A percentile compares a stretch with the other conserved stretches of the same genome.
These are phyloP conservation scores for Drosophila peninsularis DNA, from an alignment of 2,888 invertebrate genomes.

Conservation along the genomic window DNA sequence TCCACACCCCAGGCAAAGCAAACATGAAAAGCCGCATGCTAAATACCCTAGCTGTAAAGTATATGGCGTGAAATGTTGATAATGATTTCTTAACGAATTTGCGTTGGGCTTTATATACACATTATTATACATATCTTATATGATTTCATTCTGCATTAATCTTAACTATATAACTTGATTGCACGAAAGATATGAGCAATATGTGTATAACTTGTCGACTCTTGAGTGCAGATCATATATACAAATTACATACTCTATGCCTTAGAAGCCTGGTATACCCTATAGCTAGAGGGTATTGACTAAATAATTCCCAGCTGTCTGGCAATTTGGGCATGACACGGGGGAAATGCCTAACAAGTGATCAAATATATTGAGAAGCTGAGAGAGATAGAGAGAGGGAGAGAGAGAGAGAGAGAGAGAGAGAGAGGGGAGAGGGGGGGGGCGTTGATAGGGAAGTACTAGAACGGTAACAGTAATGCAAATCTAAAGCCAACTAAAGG, in stretches of 20 bases:
- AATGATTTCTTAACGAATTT: background rate
- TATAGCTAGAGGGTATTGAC: background rate
- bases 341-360: conserved; percentile 39
- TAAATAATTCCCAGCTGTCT: conserved; percentile 14
- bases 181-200: background rate
- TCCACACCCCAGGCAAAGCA: background rate
- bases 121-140: background rate
- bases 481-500: background rate
- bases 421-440: background rate
- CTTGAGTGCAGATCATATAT: background rate
- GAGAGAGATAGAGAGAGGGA: background rate
- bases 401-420: background rate
- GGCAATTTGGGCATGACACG: conserved; percentile 16
- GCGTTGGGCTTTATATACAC: background rate
- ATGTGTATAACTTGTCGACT: background rate
- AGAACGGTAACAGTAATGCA: background rate
- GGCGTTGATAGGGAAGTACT: too few relatives aligned
- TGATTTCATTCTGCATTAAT: background rate
- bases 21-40: background rate
- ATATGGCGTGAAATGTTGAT: background rate
- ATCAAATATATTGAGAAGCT: conserved; percentile 18
- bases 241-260: too few relatives aligned
- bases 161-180: background rate
- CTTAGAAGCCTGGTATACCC: background rate
- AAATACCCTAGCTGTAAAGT: background rate